Base-by-base conservation (phyloP, 1,140 invertebrate species). In the Eriocheir sinensis region DNA sequence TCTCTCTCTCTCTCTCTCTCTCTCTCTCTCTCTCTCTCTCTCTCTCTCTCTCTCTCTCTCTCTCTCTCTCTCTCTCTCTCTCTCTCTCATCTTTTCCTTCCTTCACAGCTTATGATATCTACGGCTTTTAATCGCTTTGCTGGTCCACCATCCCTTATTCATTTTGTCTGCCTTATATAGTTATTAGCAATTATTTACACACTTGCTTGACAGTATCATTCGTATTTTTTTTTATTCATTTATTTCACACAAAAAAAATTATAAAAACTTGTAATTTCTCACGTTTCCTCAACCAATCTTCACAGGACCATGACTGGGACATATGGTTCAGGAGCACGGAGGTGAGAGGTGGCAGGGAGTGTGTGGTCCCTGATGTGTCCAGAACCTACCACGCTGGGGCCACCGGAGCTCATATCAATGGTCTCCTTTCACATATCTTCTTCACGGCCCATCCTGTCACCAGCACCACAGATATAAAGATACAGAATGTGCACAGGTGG, bases 291-390 rank as follows among this genome's bases (percentile, higher is more conserved):
- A 32, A 17, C 79, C 72, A 12, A 0, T 3, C 86, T 81, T 40
- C n/a, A 72, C 41, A 92, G 89, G 38, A 93, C 27, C 93, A 94
- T 38, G 95, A 96, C 88, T 96, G 95, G 95, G 95, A 96, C 88
- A 44, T 96, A 3, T 96, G 95, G 95, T 41, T 96, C 17, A 91
- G 95, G 6, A 92, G 93, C 80, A 81, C 53, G 21, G 32, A 93
- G 38, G 36, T 94, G 15, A n/a, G 95, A 8, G 90, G 38, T 0
- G 91, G 93, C 3, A 17, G 95, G 2, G 95, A 96, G 91, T 96
- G 95, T 38, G 48, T 96, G 8, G 90, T 95, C 0, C 95, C 95
- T 1, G 93, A 94, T 0, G 95, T 96, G 36, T 95, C 95, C 17
- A 48, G 95, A 0, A 95, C 94, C 72, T 96, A 88, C 93, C 95